Evolutionary conservation across 2,888 invertebrate species (phyloP), one percentile per base, ranked within the genome.

Genomic region (Pristionchus japonicus): DNA sequence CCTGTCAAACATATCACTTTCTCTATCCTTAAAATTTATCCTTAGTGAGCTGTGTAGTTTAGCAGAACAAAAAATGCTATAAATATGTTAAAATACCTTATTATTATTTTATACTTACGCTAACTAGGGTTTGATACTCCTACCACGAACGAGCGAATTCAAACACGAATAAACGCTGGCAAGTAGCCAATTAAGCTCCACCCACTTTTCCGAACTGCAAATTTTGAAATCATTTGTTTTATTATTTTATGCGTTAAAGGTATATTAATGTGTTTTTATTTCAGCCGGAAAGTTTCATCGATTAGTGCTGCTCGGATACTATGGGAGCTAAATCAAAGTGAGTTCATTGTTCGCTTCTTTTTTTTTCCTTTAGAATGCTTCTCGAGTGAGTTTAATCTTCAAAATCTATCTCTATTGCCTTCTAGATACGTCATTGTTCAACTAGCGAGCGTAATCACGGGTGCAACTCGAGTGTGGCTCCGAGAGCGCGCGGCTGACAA

Each of bases 241-340:
- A 27, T 86, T 20, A 6, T 47, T 86, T 40, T 67, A 37, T 64
- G 87, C 57, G n/a, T 77, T 87, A 37, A 3, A 37, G 3, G 2
- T 40, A 3, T 15, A 13, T 17, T 37, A 17, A 13, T 31, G 27
- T 7, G 15, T n/a, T 61, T 34, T 37, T 20, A 37, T 70, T 86
- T 27, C 37, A 49, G 86, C 1, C n/a, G n/a, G 20, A 77, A 77
- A 47, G 27, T n/a, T 27, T 13, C 77, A 40, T 27, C 37, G 43
- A 40, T 27, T 27, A n/a, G 77, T 11, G 37, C 43, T 85, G 82
- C 52, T 37, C 85, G 40, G n/a, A 23, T 67, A 49, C n/a, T 87
- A 94, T 94, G 94, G 94, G 93, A 91, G 93, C 93, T 34, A 94
- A 94, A 88, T 93, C 94, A 64, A 93, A 93, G 94, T 93, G 88